A percentile compares a stretch with the other conserved stretches of the same genome.
phyloP scores from a whole-genome alignment of 2,797 vertebrate genomes.

The Intellagama lesueurii region DNA sequence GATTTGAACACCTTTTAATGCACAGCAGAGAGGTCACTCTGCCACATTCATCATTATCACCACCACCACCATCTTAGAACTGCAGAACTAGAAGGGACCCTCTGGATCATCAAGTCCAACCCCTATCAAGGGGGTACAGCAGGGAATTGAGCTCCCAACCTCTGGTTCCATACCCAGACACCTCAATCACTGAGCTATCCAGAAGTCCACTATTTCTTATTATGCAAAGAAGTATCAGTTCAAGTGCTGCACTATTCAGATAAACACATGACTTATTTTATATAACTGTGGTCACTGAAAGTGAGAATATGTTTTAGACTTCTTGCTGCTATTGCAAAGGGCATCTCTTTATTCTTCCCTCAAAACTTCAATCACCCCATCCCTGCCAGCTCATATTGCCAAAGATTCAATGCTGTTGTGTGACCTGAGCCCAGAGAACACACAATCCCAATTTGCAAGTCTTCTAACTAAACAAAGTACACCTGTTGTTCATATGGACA shows the following conservation, averaged over 20 bases:
- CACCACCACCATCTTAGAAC: too few relatives aligned
- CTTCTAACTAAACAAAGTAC: not conserved
- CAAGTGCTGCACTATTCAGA: not conserved
- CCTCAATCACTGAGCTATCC: too few relatives aligned
- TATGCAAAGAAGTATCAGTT: not conserved
- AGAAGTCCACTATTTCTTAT: not conserved
- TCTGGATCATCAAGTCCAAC: too few relatives aligned
- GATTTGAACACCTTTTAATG: not conserved
- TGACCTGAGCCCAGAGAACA: not conserved
- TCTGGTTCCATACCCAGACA: too few relatives aligned
- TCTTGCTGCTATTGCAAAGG: not conserved
- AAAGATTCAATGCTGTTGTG: not conserved
- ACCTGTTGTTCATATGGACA: not conserved
- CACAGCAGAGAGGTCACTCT: not conserved
- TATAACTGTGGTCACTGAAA: not conserved
- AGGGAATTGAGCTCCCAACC: too few relatives aligned
- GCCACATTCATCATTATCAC: not conserved
- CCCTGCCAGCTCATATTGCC: not conserved
- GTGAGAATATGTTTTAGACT: not conserved
- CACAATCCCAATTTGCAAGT: not conserved
- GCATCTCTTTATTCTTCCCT: not conserved
- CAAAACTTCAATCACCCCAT: not conserved
- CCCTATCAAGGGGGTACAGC: too few relatives aligned
- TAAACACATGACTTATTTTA: not conserved
- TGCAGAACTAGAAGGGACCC: too few relatives aligned